Evolutionary conservation across 2,797 vertebrate genomes (phyloP).

Genomic region (Melanotaenia trifasciata): DNA sequence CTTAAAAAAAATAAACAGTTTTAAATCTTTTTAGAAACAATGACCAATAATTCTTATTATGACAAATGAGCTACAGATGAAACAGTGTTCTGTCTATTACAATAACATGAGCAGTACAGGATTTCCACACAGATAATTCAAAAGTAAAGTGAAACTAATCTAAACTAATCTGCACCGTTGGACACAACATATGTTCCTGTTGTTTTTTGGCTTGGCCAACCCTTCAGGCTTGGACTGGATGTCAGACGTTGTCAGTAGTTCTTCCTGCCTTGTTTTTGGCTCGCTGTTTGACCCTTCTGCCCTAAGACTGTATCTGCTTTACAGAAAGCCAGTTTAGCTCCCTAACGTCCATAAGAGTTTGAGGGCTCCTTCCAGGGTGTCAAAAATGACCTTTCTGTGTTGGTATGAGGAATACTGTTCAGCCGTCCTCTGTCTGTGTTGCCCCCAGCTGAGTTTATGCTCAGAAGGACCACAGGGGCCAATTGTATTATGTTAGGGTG

Average conservation of each 20-base stretch:
- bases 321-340: conserved; percentile 42
- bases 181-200: conserved; percentile 11
- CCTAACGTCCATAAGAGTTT: conserved; percentile 49
- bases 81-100: background rate
- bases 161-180: conserved; percentile 4
- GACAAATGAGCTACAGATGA: background rate
- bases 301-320: conserved; percentile 23
- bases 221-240: conserved; percentile 23
- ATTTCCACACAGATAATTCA: background rate
- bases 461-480: conserved; percentile 41
- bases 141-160: background rate
- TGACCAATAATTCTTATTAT: background rate
- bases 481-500: conserved; percentile 42
- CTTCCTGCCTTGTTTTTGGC: conserved; percentile 33
- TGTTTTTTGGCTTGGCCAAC: conserved; percentile 17
- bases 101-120: background rate
- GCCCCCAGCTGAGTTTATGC: conserved; percentile 49
- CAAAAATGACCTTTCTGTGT: conserved; percentile 65
- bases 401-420: conserved; percentile 55
- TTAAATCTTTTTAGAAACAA: background rate
- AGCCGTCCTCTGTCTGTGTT: conserved; percentile 54
- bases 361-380: conserved; percentile 54
- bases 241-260: conserved; percentile 37
- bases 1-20: background rate
- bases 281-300: conserved; percentile 33